Evolutionary conservation across 2,888 invertebrate species (phyloP), one percentile per base, ranked within the genome.

Genomic region (Tipula unca): DNA sequence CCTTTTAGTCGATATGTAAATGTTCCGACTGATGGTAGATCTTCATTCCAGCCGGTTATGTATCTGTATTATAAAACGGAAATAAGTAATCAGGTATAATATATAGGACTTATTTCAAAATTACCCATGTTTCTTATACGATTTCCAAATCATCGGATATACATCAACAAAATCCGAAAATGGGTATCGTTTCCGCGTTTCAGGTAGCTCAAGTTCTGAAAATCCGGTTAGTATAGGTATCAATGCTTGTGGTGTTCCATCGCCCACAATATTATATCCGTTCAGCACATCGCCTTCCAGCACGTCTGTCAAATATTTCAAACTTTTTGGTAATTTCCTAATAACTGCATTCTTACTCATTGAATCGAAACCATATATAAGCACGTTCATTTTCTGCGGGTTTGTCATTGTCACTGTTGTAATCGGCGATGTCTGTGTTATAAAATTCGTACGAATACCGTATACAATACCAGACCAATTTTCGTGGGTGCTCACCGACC

Each of bases 1-100:
- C 98, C 98, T 87, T 95, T 95, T 89, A 98, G 93, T 8, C 98
- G 93, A 90, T 97, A 97, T 1, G 96, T 96, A 89, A 98, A 99
- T 0, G 97, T 97, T 0, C 98, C 98, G 29, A 95, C 93, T 88
- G 93, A 91, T 0, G 96, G 95, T 88, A 94, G 93, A 89, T 99
- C 98, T 89, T 99, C 98, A 88, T 95, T 95, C 90, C 95, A 98
- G 0, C 95, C 95, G 1, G 96, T 96, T 32, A 94, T 93, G 88
- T 94, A 95, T 0, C 85, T 85, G 25, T 69, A 10, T 39, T 10
- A 1, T 35, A 85, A 48, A 85, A 0, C 13, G n/a, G n/a, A 42
- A 48, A 25, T 85, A 25, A 25, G 5, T 48, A 48, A 85, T 85
- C 10, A 48, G 3, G 4, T 48, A 6, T 48, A 85, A 25, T 32